Conservation (phyloP, 2,888 invertebrate genomes). For the Scaptomyza parva region DNA sequence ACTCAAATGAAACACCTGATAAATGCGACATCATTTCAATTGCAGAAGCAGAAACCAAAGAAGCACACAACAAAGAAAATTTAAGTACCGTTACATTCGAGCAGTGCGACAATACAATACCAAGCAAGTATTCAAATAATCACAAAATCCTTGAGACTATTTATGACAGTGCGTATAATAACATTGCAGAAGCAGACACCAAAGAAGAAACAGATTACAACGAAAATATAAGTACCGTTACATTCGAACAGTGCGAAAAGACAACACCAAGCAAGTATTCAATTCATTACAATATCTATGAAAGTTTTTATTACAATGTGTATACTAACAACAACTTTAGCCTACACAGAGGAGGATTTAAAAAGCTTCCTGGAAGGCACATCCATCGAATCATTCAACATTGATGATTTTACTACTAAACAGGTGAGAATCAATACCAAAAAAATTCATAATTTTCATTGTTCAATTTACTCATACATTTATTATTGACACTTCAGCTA, state of each 20-base stretch:
- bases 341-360: not conserved
- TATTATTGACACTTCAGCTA: too few relatives aligned
- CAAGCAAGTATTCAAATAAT: not conserved
- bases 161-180: too few relatives aligned
- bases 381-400: not conserved
- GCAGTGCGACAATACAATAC: not conserved
- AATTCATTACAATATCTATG: not conserved
- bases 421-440: not conserved
- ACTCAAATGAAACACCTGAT: not conserved
- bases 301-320: too few relatives aligned
- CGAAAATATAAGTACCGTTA: not conserved
- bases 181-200: not conserved
- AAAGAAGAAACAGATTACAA: not conserved
- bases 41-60: not conserved
- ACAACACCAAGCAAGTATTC: not conserved
- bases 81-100: not conserved
- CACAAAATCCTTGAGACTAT: not conserved
- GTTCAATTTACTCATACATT: too few relatives aligned
- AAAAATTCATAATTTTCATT: not conserved
- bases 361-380: not conserved
- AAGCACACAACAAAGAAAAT: not conserved
- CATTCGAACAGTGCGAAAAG: not conserved
- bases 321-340: too few relatives aligned
- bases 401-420: not conserved
- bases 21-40: not conserved